These are phyloP conservation scores for Dallia pectoralis DNA, from an alignment of 2,797 vertebrate genomes.

Conservation along the genomic window DNA sequence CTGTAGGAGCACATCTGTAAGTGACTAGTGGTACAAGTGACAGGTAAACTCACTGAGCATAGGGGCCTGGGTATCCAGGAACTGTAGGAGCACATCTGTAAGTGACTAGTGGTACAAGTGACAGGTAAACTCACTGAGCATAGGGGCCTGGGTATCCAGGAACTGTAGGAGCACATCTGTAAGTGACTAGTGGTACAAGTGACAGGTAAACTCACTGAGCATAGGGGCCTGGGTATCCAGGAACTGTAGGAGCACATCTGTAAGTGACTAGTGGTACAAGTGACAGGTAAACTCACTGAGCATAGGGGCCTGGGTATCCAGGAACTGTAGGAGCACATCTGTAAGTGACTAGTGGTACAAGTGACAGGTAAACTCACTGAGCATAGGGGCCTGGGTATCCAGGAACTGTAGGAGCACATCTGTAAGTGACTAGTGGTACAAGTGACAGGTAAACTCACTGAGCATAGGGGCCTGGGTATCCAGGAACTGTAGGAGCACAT, in stretches of 20 bases:
- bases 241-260: conserved; percentile 96
- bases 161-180: conserved; percentile 96
- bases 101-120: not conserved
- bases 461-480: conserved; percentile 96
- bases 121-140: conserved; percentile 82
- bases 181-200: not conserved
- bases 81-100: conserved; percentile 93
- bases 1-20: conserved; percentile 90
- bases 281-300: conserved; percentile 79
- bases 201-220: conserved; percentile 79
- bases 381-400: conserved; percentile 94
- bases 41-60: conserved; percentile 83
- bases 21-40: not conserved
- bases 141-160: conserved; percentile 95
- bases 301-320: conserved; percentile 95
- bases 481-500: conserved; percentile 96
- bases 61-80: conserved; percentile 96
- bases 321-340: conserved; percentile 96
- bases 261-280: not conserved
- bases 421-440: conserved; percentile 14
- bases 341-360: not conserved
- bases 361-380: conserved; percentile 78
- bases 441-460: conserved; percentile 73
- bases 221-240: conserved; percentile 96
- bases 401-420: conserved; percentile 97